phyloP scores from a whole-genome alignment of 1,140 invertebrate species.

The Bombus cullumanus region DNA sequence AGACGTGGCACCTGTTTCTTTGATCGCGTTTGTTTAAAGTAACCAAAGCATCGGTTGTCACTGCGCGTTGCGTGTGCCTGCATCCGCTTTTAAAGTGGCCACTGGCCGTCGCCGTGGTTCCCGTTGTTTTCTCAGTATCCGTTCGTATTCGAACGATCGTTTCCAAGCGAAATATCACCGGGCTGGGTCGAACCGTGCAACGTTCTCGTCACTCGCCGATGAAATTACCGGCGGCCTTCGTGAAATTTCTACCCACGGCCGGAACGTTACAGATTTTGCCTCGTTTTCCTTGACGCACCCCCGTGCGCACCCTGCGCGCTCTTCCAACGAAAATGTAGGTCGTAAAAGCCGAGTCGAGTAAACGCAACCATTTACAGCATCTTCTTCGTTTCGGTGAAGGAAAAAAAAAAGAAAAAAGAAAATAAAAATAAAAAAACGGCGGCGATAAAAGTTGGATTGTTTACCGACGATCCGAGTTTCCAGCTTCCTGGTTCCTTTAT shows the following conservation, averaged over 20 bases:
- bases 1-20: slow-evolving; percentile 35
- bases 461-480: neutral
- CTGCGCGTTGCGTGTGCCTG: slow-evolving; percentile 26
- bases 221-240: slow-evolving; percentile 1
- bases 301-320: neutral
- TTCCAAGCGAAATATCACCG: slow-evolving; percentile 56
- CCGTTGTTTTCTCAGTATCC: slow-evolving; percentile 66
- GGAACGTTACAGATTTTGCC: neutral
- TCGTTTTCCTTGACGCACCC: no score
- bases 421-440: neutral
- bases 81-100: slow-evolving; percentile 68
- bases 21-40: slow-evolving; percentile 57
- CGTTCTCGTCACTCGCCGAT: slow-evolving; percentile 18
- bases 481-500: neutral
- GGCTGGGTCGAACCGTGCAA: slow-evolving; percentile 5
- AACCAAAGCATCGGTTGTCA: slow-evolving; percentile 64
- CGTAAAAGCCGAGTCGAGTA: neutral
- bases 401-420: no score
- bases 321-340: neutral
- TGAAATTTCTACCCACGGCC: neutral
- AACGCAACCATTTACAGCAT: slow-evolving; percentile 7
- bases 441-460: slow-evolving; percentile 1
- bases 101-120: slow-evolving; percentile 35
- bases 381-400: neutral
- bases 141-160: slow-evolving; percentile 17